Evolutionary conservation across 2,797 vertebrate species (phyloP).

Genomic region (Macroramphosus scolopax): DNA sequence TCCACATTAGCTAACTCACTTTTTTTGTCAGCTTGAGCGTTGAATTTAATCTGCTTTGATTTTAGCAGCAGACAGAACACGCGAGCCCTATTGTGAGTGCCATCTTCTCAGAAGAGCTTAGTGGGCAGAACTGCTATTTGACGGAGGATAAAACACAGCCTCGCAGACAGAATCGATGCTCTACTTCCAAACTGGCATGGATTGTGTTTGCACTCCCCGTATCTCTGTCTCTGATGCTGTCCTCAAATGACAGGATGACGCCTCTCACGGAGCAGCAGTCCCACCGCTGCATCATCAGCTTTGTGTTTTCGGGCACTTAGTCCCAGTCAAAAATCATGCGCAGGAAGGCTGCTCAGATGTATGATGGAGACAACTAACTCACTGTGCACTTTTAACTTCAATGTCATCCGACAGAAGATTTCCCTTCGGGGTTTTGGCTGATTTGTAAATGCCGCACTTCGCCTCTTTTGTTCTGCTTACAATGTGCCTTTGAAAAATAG

Average conservation of each 20-base stretch:
- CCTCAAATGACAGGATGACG: constrained; percentile 48
- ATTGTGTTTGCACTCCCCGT: constrained; percentile 40
- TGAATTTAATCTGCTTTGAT: constrained; percentile 66
- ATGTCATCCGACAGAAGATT: constrained; percentile 72
- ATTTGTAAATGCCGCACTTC: constrained; percentile 72
- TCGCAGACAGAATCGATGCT: constrained; percentile 54
- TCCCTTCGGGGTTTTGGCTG: constrained; percentile 64
- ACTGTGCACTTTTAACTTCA: constrained; percentile 72
- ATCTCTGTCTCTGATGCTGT: constrained; percentile 30
- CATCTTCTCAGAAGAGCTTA: constrained; percentile 61
- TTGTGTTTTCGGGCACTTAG: constrained; percentile 34
- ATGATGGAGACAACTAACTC: constrained; percentile 43
- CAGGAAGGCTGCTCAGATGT: constrained; percentile 43
- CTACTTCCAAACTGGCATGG: constrained; percentile 30
- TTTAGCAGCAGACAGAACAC: constrained; percentile 51
- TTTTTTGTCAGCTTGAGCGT: constrained; percentile 47
- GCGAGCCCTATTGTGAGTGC: constrained; percentile 39
- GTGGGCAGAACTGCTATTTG: constrained; percentile 63
- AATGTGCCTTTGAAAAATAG: constrained; percentile 73
- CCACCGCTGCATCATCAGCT: constrained; percentile 20
- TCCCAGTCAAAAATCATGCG: constrained; percentile 36
- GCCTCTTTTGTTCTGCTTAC: constrained; percentile 67
- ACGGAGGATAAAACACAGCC: constrained; percentile 50
- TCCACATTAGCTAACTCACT: constrained; percentile 44
- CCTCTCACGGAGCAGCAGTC: constrained; percentile 22